Conservation (phyloP, 2,797 vertebrate species). For the Darevskia mixta region DNA sequence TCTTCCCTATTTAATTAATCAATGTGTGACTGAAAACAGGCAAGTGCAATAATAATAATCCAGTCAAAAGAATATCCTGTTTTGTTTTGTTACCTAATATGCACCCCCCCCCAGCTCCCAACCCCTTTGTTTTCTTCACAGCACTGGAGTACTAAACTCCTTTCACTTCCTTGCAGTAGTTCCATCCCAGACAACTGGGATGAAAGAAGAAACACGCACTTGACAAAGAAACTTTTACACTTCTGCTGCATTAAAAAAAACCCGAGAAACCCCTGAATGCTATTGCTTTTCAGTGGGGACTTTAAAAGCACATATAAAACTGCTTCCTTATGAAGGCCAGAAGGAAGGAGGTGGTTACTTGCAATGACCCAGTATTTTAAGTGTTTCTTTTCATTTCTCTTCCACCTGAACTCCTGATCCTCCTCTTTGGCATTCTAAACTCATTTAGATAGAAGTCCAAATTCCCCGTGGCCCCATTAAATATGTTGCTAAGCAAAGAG, state of each 20-base stretch:
- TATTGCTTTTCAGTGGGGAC: not conserved
- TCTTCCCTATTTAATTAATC: not conserved
- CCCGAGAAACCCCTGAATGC: not conserved
- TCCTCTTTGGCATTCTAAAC: conserved; percentile 65
- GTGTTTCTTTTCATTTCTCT: conserved; percentile 36
- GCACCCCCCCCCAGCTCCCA: not conserved
- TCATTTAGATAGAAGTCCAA: conserved; percentile 66
- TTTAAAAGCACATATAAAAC: not conserved
- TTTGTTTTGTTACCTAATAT: conserved; percentile 49
- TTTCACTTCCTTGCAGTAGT: conserved; percentile 60
- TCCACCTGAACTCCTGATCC: conserved; percentile 50
- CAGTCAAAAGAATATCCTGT: conserved; percentile 52
- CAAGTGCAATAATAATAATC: conserved; percentile 56
- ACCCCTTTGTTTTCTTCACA: conserved; percentile 18
- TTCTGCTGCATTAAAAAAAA: conserved; percentile 16
- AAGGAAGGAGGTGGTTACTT: conserved; percentile 36
- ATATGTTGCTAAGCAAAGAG: conserved; percentile 74
- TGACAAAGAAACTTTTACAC: conserved; percentile 17
- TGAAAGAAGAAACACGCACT: conserved; percentile 26
- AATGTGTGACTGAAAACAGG: conserved; percentile 49
- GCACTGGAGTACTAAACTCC: conserved; percentile 27
- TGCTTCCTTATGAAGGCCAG: not conserved
- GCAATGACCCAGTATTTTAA: not conserved
- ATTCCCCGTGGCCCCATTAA: conserved; percentile 67
- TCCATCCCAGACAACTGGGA: conserved; percentile 45